Percentiles rank a stretch among this genome's conserved stretches.
Evolutionary conservation across 2,797 vertebrate genomes (phyloP).

Genomic region (Myotis vivesi): DNA sequence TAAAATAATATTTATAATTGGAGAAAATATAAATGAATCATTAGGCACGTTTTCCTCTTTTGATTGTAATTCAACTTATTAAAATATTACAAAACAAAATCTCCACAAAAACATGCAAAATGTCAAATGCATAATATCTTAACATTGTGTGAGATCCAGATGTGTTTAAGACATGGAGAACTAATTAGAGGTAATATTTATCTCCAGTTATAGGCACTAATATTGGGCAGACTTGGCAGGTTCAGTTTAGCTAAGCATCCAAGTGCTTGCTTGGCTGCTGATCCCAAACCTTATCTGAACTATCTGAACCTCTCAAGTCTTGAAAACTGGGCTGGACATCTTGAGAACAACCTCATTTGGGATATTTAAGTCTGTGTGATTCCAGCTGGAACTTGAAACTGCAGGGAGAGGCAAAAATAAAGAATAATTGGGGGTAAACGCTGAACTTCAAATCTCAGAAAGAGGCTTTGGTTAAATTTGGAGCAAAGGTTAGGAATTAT

Average conservation of each 20-base stretch:
- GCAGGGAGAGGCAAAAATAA: constrained; percentile 69
- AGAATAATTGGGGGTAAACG: constrained; percentile 57
- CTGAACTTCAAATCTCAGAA: constrained; percentile 68
- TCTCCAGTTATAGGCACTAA: constrained; percentile 42
- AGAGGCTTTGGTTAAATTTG: constrained; percentile 62
- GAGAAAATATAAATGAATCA: constrained; percentile 5
- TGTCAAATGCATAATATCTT: constrained; percentile 25
- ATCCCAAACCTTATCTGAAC: constrained; percentile 67
- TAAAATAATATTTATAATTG: constrained; percentile 10
- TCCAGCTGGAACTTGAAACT: constrained; percentile 75
- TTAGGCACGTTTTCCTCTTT: neutral
- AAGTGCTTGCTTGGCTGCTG: constrained; percentile 62
- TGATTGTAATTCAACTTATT: constrained; percentile 28
- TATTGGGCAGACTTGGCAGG: constrained; percentile 53
- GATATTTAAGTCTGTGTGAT: constrained; percentile 52
- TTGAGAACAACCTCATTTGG: constrained; percentile 63
- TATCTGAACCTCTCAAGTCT: constrained; percentile 58
- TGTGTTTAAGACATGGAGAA: neutral
- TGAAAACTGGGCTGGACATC: constrained; percentile 47
- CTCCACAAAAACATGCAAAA: constrained; percentile 20
- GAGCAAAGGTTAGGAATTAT: constrained; percentile 67
- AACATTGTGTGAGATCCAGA: constrained; percentile 47
- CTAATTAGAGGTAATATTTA: constrained; percentile 52
- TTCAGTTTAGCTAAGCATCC: constrained; percentile 16
- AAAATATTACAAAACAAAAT: constrained; percentile 46